Base-by-base conservation (phyloP, 2,888 invertebrate genomes). In the Melanotus villosus region DNA sequence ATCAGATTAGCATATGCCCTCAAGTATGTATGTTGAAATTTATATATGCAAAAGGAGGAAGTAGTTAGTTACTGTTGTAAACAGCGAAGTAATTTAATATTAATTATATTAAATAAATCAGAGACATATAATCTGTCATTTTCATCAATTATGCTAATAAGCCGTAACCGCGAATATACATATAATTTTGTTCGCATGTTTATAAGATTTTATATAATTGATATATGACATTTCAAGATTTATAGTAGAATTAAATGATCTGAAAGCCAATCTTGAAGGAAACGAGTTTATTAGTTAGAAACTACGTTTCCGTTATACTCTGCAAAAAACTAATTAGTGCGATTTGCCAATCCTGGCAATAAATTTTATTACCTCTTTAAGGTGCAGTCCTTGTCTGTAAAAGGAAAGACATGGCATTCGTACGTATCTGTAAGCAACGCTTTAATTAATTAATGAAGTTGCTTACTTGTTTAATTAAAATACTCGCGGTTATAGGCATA, bases 301-400 rank as follows among this genome's bases (percentile, higher is more conserved):
- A 45, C 47, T 41, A 52, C 34, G 30, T 64, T 59, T 75, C 73
- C 76, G 75, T 73, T 70, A 77, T 72, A 74, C 70, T 76, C 75
- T 71, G 75, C 74, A 68, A 34, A 76, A 74, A 77, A 77, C 75
- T 79, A 79, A 79, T 79, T 79, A 79, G 79, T 77, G 78, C 79
- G 79, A 80, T 80, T 80, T 80, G 80, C 80, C 79, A 79, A 77
- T 76, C 76, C 75, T 73, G 76, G 75, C 77, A 68, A 79, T 80
- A 79, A 81, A 81, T 81, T 79, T 79, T 75, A 76, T 77, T 75
- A 72, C 68, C 75, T 73, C 74, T 75, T 76, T 74, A 78, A 77
- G 76, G 77, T 76, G 73, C 72, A 75, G 73, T 68, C 58, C 66
- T 70, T 72, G 71, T 66, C 75, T 70, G 58, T 52, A 75, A 73